Evolutionary conservation across 2,113 vertebrate species (phyloP).

Genomic region (Pyrgilauda ruficollis): DNA sequence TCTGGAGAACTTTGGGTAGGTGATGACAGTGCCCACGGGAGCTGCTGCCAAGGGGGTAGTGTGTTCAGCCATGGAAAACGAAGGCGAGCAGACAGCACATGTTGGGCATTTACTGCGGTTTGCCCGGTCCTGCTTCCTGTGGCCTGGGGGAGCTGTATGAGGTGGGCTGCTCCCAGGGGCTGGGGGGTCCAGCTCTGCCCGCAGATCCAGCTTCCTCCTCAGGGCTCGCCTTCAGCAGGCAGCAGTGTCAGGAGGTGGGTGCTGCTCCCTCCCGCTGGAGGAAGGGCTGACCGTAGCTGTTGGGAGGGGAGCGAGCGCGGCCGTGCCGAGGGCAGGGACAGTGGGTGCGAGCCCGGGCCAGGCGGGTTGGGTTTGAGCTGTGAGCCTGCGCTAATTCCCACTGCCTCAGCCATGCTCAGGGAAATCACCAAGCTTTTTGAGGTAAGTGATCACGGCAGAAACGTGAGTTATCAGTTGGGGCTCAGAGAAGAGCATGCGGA

Average conservation of each 20-base stretch:
- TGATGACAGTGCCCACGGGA: not conserved
- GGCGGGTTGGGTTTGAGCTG: accelerated
- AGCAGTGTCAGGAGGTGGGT: not conserved
- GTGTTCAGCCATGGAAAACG: accelerated
- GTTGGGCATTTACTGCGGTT: accelerated
- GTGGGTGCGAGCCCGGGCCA: not conserved
- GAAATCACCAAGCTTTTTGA: not conserved
- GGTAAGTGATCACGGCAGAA: constrained; percentile 27
- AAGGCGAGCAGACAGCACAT: not conserved
- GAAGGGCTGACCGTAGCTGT: accelerated
- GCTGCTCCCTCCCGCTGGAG: accelerated
- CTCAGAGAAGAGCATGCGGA: not conserved
- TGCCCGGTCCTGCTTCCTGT: accelerated
- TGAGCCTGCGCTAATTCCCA: not conserved
- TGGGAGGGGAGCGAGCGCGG: not conserved
- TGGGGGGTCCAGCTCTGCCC: not conserved
- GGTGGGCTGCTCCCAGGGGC: not conserved
- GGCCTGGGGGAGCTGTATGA: accelerated
- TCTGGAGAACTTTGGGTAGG: not conserved
- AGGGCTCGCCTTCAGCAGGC: not conserved
- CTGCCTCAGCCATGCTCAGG: not conserved
- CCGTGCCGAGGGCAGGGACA: not conserved
- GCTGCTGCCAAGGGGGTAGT: not conserved
- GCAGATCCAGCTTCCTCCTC: accelerated
- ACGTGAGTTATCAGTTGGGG: accelerated